These are phyloP conservation scores for Trisateles emortualis DNA, from an alignment of 2,888 invertebrate species.

Conservation along the genomic window DNA sequence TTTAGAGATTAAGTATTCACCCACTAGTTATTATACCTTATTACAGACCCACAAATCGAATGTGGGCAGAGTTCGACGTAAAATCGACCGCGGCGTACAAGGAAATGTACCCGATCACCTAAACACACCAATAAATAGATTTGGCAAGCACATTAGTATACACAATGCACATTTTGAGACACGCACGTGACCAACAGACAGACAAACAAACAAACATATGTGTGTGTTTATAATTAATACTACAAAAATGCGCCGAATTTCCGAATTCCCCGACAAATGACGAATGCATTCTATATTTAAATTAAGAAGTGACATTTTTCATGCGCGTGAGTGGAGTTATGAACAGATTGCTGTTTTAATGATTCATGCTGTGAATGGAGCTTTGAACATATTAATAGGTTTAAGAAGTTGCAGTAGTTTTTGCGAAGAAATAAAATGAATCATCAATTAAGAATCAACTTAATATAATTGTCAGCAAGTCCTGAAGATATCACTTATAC, in stretches of 20 bases:
- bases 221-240: slow-evolving; percentile 28
- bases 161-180: background rate
- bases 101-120: slow-evolving; percentile 1
- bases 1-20: background rate
- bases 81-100: background rate
- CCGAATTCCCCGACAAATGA: slow-evolving; percentile 64
- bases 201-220: slow-evolving; percentile 32
- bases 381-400: no score
- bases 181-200: slow-evolving; percentile 14
- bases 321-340: slow-evolving; percentile 34
- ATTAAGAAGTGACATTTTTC: slow-evolving; percentile 40
- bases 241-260: slow-evolving; percentile 49
- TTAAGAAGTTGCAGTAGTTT: slow-evolving; percentile 9
- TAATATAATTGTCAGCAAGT: no score
- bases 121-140: slow-evolving; percentile 8
- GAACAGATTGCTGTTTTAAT: slow-evolving; percentile 24
- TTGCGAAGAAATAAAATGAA: background rate
- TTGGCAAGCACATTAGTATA: slow-evolving; percentile 14
- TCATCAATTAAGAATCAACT: no score
- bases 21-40: background rate
- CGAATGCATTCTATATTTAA: slow-evolving; percentile 46
- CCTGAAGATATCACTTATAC: no score
- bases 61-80: background rate
- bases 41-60: no score
- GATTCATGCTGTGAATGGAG: slow-evolving; percentile 27